Evolutionary conservation across 2,797 vertebrate species (phyloP).

Genomic region (Carapus acus): DNA sequence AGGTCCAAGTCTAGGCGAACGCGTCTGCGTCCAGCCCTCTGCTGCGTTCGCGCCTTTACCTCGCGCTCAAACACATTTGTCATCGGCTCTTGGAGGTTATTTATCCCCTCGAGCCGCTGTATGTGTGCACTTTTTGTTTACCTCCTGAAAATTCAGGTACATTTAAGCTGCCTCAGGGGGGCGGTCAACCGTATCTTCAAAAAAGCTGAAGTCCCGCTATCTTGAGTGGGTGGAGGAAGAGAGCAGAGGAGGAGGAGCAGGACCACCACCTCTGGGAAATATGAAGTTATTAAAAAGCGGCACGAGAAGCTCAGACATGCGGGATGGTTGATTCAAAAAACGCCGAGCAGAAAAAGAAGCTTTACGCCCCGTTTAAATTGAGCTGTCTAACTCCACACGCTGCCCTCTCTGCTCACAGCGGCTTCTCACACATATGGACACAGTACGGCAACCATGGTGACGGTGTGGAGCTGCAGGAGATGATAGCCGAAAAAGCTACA

Average conservation of each 20-base stretch:
- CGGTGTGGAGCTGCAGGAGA: conserved; percentile 39
- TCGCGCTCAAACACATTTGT: conserved; percentile 41
- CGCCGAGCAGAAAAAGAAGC: too few relatives aligned
- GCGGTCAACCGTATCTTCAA: conserved; percentile 66
- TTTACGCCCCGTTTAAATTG: too few relatives aligned
- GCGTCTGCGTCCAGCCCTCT: conserved; percentile 11
- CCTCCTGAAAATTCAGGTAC: conserved; percentile 59
- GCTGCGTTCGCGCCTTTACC: conserved; percentile 14
- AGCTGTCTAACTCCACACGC: too few relatives aligned
- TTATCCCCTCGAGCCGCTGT: conserved; percentile 28
- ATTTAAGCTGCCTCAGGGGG: conserved; percentile 47
- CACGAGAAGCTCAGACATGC: conserved; percentile 2
- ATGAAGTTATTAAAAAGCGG: conserved; percentile 24
- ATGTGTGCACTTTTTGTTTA: conserved; percentile 58
- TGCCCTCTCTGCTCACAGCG: conserved; percentile 41
- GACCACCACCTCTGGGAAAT: conserved; percentile 38
- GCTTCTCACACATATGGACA: conserved; percentile 30
- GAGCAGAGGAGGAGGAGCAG: conserved; percentile 25
- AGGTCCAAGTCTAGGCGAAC: conserved; percentile 8
- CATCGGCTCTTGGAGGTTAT: conserved; percentile 59
- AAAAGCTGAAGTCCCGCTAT: conserved; percentile 54
- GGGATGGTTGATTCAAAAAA: too few relatives aligned
- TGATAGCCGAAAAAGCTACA: conserved; percentile 40
- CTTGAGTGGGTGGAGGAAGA: conserved; percentile 55
- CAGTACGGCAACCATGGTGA: conserved; percentile 65